phyloP scores from a whole-genome alignment of 2,888 invertebrate genomes.

The Eudasyphora cyanicolor region DNA sequence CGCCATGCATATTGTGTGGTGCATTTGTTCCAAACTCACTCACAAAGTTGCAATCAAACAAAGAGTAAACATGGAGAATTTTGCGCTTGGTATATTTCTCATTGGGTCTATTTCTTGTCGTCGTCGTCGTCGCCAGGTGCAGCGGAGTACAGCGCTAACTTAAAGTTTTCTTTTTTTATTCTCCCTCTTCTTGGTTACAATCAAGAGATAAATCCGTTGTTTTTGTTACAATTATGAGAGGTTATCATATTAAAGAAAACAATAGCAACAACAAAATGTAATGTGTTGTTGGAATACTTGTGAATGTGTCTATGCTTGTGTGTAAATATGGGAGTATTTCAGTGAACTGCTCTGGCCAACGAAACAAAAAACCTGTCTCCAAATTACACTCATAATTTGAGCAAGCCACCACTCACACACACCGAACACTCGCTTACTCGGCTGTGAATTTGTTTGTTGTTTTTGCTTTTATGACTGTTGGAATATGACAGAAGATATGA shows the following conservation, averaged over 20 bases:
- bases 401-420: background rate
- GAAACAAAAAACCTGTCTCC: slow-evolving; percentile 29
- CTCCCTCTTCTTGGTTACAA: background rate
- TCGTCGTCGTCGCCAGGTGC: too few species aligned
- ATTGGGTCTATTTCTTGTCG: background rate
- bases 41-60: slow-evolving; percentile 22
- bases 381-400: slow-evolving; percentile 51
- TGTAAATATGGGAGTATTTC: background rate
- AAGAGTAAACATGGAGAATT: slow-evolving; percentile 18
- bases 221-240: slow-evolving; percentile 75
- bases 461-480: slow-evolving; percentile 66
- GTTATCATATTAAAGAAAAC: slow-evolving; percentile 71
- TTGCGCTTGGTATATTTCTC: background rate
- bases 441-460: slow-evolving; percentile 50
- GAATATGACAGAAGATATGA: slow-evolving; percentile 77
- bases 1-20: too few species aligned
- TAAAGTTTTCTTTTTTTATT: too few species aligned
- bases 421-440: background rate
- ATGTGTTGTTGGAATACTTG: background rate
- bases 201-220: slow-evolving; percentile 7
- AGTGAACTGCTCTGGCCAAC: background rate
- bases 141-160: too few species aligned
- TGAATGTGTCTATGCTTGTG: background rate
- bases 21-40: slow-evolving; percentile 15
- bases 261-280: background rate